Evolutionary conservation across 1,140 invertebrate genomes (phyloP).

Genomic region (Nephotettix cincticeps): DNA sequence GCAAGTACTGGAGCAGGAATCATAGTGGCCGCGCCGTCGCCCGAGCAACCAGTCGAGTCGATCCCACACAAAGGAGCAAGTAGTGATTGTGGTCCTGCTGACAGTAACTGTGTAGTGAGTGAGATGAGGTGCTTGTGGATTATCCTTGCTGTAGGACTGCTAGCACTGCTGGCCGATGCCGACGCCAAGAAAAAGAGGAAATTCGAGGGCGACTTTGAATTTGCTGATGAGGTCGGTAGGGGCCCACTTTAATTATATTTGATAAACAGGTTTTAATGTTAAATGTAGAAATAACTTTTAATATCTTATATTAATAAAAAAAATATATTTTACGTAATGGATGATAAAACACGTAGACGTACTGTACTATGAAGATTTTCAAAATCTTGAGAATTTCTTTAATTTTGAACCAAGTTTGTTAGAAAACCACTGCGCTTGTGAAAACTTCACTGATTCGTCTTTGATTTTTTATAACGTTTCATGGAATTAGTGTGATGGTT

Average conservation of each 20-base stretch:
- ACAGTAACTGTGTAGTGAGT: not conserved
- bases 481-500: too few species aligned
- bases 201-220: conserved; percentile 68
- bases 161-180: conserved; percentile 39
- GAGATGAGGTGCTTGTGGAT: conserved; percentile 50
- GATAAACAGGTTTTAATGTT: too few species aligned
- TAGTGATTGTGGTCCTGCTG: not conserved
- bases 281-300: too few species aligned
- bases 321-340: too few species aligned
- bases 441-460: too few species aligned
- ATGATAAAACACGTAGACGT: too few species aligned
- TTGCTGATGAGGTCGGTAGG: conserved; percentile 62
- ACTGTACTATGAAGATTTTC: too few species aligned
- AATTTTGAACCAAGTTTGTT: too few species aligned
- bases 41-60: not conserved
- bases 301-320: too few species aligned
- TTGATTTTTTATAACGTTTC: too few species aligned
- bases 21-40: not conserved
- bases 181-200: conserved; percentile 59
- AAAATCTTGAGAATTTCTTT: too few species aligned
- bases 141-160: conserved; percentile 46
- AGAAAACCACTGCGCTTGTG: too few species aligned
- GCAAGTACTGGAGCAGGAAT: not conserved
- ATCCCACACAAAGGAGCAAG: not conserved
- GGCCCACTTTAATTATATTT: not conserved